A percentile compares a stretch with the other conserved stretches of the same genome.
phyloP scores from a whole-genome alignment of 2,113 vertebrate genomes.

The Atrichornis clamosus region DNA sequence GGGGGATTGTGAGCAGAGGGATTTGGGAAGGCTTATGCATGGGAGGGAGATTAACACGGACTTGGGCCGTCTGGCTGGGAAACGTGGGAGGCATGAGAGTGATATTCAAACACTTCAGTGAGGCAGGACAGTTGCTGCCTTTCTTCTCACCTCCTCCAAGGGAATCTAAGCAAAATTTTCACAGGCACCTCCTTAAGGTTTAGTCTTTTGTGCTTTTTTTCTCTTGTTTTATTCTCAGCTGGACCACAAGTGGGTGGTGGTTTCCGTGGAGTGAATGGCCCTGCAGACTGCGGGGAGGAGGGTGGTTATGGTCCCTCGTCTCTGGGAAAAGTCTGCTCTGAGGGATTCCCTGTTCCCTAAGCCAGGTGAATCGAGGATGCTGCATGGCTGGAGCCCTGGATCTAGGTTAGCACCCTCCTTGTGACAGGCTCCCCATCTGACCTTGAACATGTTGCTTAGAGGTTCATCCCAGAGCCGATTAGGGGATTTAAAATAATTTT shows the following conservation, averaged over 20 bases:
- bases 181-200: background rate
- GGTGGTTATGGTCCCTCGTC: background rate
- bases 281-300: background rate
- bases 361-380: background rate
- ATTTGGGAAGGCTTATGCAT: constrained; percentile 14
- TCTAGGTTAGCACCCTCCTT: background rate
- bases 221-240: background rate
- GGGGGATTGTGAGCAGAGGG: background rate
- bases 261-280: background rate
- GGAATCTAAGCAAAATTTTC: background rate
- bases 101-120: background rate
- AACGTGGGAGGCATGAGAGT: background rate
- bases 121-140: background rate
- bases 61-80: background rate
- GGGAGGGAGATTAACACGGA: constrained; percentile 17
- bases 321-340: background rate
- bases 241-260: background rate
- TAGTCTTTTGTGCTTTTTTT: background rate
- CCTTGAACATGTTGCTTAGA: background rate
- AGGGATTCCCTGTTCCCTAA: background rate
- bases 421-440: background rate
- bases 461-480: constrained; percentile 42
- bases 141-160: background rate
- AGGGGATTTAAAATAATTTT: constrained; percentile 48
- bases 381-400: background rate